Evolutionary conservation across 2,797 vertebrate genomes (phyloP).

Genomic region (Nasua narica): DNA sequence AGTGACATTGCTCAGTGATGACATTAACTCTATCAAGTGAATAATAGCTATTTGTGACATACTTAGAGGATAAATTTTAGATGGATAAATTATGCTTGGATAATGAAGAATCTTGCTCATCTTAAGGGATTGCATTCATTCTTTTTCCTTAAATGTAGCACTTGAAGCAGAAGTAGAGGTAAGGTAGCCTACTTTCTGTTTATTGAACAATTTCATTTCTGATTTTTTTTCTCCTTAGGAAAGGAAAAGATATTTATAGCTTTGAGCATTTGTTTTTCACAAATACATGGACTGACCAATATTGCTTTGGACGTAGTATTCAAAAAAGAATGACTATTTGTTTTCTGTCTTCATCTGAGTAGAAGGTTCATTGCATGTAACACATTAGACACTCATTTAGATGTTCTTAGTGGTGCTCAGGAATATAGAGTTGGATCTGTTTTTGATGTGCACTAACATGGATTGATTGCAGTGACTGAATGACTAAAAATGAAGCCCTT

Average conservation of each 20-base stretch:
- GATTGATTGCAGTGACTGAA: neutral
- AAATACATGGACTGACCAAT: neutral
- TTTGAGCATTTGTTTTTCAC: neutral
- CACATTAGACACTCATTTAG: neutral
- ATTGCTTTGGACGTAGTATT: neutral
- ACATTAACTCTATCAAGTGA: neutral
- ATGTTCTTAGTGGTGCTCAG: neutral
- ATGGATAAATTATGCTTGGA: neutral
- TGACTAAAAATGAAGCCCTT: neutral
- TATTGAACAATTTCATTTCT: neutral
- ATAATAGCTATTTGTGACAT: neutral
- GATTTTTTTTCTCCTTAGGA: neutral
- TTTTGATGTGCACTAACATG: neutral
- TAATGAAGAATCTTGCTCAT: neutral
- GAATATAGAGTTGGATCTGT: neutral
- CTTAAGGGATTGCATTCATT: neutral
- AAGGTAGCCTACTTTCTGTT: neutral
- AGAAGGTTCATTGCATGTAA: neutral
- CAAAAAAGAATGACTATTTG: neutral
- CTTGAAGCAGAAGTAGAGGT: neutral
- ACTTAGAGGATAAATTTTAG: neutral
- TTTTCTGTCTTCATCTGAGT: neutral
- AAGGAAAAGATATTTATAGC: neutral
- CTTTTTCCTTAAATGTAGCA: neutral
- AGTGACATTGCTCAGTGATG: neutral